Evolutionary conservation across 1,140 invertebrate species (phyloP).

Genomic region (Drosophila biarmipes): DNA sequence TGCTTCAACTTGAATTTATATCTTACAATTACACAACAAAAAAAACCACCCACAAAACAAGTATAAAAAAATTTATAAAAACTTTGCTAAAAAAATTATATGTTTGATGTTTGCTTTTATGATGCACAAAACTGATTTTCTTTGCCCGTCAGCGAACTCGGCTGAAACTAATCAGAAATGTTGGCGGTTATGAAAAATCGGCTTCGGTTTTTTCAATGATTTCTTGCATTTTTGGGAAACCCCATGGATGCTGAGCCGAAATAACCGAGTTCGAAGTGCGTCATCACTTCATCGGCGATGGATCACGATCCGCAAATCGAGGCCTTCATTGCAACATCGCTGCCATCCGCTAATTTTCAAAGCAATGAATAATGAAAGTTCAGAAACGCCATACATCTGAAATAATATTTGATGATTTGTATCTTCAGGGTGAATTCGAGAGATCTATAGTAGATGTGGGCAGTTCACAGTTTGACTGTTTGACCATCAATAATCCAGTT

Average conservation of each 20-base stretch:
- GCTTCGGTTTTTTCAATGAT: conserved; percentile 17
- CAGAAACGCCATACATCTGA: background rate
- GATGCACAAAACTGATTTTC: conserved; percentile 53
- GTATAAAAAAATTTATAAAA: conserved; percentile 74
- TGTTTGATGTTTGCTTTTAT: conserved; percentile 78
- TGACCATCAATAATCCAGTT: conserved; percentile 45
- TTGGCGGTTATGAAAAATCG: conserved; percentile 30
- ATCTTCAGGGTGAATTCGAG: conserved; percentile 28
- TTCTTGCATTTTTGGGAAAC: conserved; percentile 49
- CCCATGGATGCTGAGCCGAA: conserved; percentile 26
- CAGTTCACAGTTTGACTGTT: conserved; percentile 12
- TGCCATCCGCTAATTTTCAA: conserved; percentile 33
- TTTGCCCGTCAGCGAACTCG: conserved; percentile 29
- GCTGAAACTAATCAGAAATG: conserved; percentile 2
- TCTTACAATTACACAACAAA: conserved; percentile 55
- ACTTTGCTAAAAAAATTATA: conserved; percentile 63
- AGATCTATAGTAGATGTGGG: conserved; percentile 27
- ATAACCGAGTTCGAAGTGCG: conserved; percentile 32
- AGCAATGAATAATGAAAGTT: conserved; percentile 47
- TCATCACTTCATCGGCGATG: conserved; percentile 24
- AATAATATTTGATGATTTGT: background rate
- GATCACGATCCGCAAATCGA: conserved; percentile 39
- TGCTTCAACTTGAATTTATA: conserved; percentile 67
- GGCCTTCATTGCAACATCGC: conserved; percentile 69
- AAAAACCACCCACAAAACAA: conserved; percentile 66